phyloP scores from a whole-genome alignment of 2,888 invertebrate species.

The Flexamia atlantica region DNA sequence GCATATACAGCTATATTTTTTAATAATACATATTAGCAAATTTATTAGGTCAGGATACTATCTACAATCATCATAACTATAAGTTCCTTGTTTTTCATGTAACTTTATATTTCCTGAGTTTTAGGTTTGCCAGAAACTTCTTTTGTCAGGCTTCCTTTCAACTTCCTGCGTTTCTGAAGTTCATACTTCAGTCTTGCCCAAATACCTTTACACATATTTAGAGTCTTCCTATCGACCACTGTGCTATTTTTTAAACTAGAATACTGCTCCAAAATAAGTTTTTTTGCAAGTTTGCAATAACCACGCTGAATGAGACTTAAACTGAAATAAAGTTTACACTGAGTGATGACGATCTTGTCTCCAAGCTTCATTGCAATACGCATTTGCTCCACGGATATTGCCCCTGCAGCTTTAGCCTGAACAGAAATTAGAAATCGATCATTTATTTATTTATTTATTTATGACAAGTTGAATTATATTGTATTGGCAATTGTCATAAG shows the following conservation, averaged over 20 bases:
- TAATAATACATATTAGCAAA: too few relatives aligned
- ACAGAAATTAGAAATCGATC: background rate
- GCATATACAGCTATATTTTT: too few relatives aligned
- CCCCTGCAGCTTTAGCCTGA: slow-evolving; percentile 86
- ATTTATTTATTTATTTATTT: background rate
- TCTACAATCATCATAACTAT: too few relatives aligned
- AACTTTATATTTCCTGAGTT: too few relatives aligned
- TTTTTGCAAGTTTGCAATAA: slow-evolving; percentile 80
- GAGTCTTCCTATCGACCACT: slow-evolving; percentile 80
- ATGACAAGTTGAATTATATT: background rate
- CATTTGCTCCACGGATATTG: slow-evolving; percentile 91
- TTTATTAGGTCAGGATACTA: too few relatives aligned
- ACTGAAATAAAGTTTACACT: slow-evolving; percentile 92
- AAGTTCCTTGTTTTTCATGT: too few relatives aligned
- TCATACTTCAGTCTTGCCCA: slow-evolving; percentile 89
- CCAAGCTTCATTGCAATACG: slow-evolving; percentile 88
- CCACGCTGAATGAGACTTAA: slow-evolving; percentile 93
- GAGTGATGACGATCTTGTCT: slow-evolving; percentile 87
- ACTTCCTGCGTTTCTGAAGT: slow-evolving; percentile 16
- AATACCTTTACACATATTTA: slow-evolving; percentile 91
- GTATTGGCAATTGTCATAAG: too few relatives aligned
- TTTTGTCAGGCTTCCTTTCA: background rate
- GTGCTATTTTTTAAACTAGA: slow-evolving; percentile 73
- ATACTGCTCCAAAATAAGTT: slow-evolving; percentile 80
- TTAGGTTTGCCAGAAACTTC: too few relatives aligned